These are phyloP conservation scores for Lepetodrilus schrolli DNA, from an alignment of 2,888 invertebrate genomes.

Conservation along the genomic window DNA sequence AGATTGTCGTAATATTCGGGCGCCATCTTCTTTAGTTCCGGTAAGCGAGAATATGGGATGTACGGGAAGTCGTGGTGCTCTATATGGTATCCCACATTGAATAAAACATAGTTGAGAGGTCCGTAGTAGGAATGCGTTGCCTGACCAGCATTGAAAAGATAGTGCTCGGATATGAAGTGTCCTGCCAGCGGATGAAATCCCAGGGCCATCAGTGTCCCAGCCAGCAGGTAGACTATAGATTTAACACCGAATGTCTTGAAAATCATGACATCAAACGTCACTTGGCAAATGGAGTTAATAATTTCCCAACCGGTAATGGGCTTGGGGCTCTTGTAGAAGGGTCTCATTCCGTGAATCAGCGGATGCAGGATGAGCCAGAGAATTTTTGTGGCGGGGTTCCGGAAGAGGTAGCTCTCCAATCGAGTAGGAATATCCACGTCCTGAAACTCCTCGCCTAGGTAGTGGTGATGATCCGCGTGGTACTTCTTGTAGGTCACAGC, in stretches of 20 bases:
- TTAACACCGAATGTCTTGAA: constrained; percentile 64
- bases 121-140: constrained; percentile 75
- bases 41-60: constrained; percentile 71
- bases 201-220: constrained; percentile 70
- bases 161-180: constrained; percentile 75
- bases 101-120: constrained; percentile 73
- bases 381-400: constrained; percentile 70
- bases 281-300: constrained; percentile 65
- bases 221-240: constrained; percentile 66
- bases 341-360: constrained; percentile 70
- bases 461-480: constrained; percentile 74
- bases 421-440: constrained; percentile 75
- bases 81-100: constrained; percentile 75
- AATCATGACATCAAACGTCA: constrained; percentile 63
- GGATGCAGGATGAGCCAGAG: constrained; percentile 73
- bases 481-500: constrained; percentile 75
- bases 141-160: constrained; percentile 69
- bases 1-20: constrained; percentile 94
- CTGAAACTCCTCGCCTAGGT: constrained; percentile 72
- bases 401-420: constrained; percentile 71
- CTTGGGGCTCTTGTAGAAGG: constrained; percentile 73
- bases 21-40: constrained; percentile 78
- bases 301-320: constrained; percentile 69
- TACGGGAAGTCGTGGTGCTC: constrained; percentile 76
- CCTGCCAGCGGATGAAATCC: constrained; percentile 74